Evolutionary conservation across 2,888 invertebrate genomes (phyloP), one percentile per base, ranked within the genome.

Genomic region (Dasypogon diadema): DNA sequence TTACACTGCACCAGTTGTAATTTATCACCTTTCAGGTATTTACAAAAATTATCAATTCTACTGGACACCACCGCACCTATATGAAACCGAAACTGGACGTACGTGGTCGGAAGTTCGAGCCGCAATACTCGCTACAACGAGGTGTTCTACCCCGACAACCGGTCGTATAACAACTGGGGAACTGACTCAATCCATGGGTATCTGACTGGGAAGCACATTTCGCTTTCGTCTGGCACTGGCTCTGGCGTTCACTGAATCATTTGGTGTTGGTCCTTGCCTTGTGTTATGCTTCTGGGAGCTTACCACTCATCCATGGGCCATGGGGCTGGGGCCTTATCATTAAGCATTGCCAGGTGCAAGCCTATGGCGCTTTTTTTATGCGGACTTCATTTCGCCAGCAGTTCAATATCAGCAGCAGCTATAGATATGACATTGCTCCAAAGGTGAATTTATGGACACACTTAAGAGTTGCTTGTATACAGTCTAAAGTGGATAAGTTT

Each of bases 151-250:
- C 70, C 54, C 70, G 68, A 65, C 34, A 54, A 54, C 54, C 54
- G 18, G 54, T 34, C 70, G 70, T 21, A 54, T 24, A 70, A 12
- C 70, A 70, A 70, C 70, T 70, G 70, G 70, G 54, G 70, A 70
- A 54, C 65, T 48, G 68, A 68, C 26, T 68, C 51, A 68, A 26
- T 51, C 68, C 26, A 34, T 54, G 37, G 51, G 54, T 70, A 54
- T 51, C 70, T 21, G 70, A 34, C 70, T 34, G 54, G 70, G 54
- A 70, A 51, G 26, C 56, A 56, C 54, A 30, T 70, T 65, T 70
- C 70, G 70, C 70, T 70, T 70, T 70, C 70, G 70, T 70, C 70
- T 70, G 70, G 70, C 70, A 21, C 65, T 46, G n/a, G 10, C 48
- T 48, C n/a, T 48, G 48, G 18, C 14, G 18, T 51, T 54, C 51